Percentiles rank a stretch among this genome's conserved stretches.
phyloP scores from a whole-genome alignment of 2,888 invertebrate genomes.

The Cristatella mucedo region DNA sequence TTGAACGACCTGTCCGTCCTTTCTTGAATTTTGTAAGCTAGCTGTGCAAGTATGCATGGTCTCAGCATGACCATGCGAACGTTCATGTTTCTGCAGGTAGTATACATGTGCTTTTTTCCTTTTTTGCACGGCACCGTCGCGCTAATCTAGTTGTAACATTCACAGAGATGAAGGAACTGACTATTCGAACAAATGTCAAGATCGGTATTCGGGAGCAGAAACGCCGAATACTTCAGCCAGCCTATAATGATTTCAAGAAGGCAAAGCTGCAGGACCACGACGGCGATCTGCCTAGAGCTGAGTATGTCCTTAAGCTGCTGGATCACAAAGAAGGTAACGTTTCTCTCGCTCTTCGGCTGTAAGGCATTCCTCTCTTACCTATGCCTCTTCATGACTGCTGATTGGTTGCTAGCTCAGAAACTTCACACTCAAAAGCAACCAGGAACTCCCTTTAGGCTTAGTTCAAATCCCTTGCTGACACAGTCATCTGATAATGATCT shows the following conservation, averaged over 20 bases:
- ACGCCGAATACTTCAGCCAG: conserved; percentile 21
- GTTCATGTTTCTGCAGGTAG: not conserved
- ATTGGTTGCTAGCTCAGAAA: too few relatives aligned
- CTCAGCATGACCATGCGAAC: not conserved
- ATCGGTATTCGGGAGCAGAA: conserved; percentile 30
- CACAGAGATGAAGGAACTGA: conserved; percentile 20
- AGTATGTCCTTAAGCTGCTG: conserved; percentile 23
- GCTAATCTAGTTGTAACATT: too few relatives aligned
- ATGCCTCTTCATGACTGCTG: too few relatives aligned
- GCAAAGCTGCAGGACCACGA: conserved; percentile 30
- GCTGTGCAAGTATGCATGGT: too few relatives aligned
- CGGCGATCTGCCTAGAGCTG: conserved; percentile 29
- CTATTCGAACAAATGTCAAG: conserved; percentile 24
- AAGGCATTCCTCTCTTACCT: too few relatives aligned
- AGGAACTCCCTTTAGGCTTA: not conserved
- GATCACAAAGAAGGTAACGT: conserved; percentile 28
- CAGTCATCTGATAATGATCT: too few relatives aligned
- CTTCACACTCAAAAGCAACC: not conserved
- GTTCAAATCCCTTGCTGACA: too few relatives aligned
- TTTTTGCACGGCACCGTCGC: too few relatives aligned
- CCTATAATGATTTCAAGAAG: conserved; percentile 27
- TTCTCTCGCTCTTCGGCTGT: too few relatives aligned
- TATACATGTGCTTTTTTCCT: not conserved
- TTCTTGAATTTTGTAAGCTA: too few relatives aligned
- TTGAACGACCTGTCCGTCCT: too few relatives aligned